Base-by-base conservation (phyloP, 2,888 invertebrate genomes). In the Watsonalla cultraria region DNA sequence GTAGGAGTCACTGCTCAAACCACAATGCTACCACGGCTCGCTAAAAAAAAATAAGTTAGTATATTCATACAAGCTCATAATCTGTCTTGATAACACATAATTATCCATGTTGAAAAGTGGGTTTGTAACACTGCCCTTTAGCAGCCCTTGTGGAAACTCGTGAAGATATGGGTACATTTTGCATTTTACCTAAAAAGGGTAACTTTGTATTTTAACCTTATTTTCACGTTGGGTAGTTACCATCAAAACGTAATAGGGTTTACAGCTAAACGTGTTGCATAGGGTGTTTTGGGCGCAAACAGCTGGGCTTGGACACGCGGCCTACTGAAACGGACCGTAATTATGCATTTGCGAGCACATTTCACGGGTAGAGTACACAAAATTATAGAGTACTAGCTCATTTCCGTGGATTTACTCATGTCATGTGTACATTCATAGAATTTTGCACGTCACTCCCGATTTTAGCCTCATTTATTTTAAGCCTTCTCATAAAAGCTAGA, bases 341-440 rank as follows among this genome's bases (percentile, higher is more conserved):
- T 82, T 79, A 80, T 76, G 77, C 74, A 74, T 80, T 79, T 72
- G 73, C 72, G 67, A 73, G 66, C 75, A 72, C 74, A 78, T 82
- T 79, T 68, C 69, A 62, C 59, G 64, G 69, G 65, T 68, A 71
- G 66, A 72, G 65, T 70, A 75, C 69, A 71, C 74, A 72, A 77
- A 76, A 80, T 81, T 78, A 78, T 75, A 76, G 73, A 69, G 72
- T 66, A 66, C 63, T 11, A 11, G 42, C 9, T 42, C 5, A 11
- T 11, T 1, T 5, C 11, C 5, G 42, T 11, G 42, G 42, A 11
- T 42, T 11, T 11, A 11, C 2, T 42, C 11, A 1, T 11, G 11
- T 11, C 11, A 11, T 42, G 8, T 7, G 37, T 8, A 7, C 0
- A 8, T 37, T 37, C 7, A 37, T 37, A 1, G 37, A 37, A 37